These are phyloP conservation scores for Syrrhaptes paradoxus DNA, from an alignment of 2,113 vertebrate species.

Conservation along the genomic window DNA sequence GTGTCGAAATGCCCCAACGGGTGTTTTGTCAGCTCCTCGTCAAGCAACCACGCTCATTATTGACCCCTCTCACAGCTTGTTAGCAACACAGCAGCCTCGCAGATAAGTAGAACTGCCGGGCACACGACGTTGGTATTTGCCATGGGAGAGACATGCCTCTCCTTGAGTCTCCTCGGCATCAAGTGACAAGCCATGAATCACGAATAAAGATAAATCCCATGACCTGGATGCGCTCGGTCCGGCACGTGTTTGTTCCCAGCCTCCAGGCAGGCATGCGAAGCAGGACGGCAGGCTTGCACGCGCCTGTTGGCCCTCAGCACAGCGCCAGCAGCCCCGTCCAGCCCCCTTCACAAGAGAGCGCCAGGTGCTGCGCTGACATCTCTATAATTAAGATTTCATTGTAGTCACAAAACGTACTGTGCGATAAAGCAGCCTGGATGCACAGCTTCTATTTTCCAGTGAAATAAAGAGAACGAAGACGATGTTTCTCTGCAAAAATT, in stretches of 20 bases:
- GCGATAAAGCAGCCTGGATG: neutral
- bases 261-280: neutral
- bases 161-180: neutral
- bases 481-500: neutral
- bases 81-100: fast-evolving
- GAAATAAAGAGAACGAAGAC: neutral
- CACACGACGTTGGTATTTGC: fast-evolving
- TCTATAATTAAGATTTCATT: neutral
- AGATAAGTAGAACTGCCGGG: neutral
- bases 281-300: neutral
- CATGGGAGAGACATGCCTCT: neutral
- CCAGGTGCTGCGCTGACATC: neutral
- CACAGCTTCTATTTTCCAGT: neutral
- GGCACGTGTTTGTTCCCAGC: neutral
- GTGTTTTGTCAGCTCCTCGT: neutral
- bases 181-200: neutral
- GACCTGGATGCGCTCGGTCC: neutral
- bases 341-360: neutral
- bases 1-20: neutral
- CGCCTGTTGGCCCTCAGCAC: neutral
- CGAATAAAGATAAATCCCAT: neutral
- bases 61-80: neutral
- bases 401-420: neutral
- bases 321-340: neutral
- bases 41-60: neutral